Conservation (phyloP, 64 coral and sea anemone genomes). For the Pocillopora damicornis region DNA sequence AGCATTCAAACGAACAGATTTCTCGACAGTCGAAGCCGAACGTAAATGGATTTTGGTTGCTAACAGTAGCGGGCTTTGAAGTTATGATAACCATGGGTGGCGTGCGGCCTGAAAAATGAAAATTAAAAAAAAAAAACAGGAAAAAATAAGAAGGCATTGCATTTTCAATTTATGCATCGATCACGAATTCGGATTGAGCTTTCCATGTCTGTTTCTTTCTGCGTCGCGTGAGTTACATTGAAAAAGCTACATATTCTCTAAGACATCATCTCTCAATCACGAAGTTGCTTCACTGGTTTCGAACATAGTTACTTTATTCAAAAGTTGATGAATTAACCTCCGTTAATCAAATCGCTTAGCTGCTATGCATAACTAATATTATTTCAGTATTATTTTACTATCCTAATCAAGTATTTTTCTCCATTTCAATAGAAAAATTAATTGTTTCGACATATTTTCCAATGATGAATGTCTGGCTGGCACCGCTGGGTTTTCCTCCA, state of each 20-base stretch:
- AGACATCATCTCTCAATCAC: no score
- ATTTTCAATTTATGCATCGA: neutral
- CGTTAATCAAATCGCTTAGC: no score
- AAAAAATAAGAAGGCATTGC: neutral
- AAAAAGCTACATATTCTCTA: no score
- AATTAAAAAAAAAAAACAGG: neutral
- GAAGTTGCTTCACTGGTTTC: no score
- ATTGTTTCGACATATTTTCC: conserved; percentile 35
- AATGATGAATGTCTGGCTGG: no score
- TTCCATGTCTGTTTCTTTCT: neutral
- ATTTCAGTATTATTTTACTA: conserved; percentile 2
- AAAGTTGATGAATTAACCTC: no score
- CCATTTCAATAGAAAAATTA: neutral
- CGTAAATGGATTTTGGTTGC: conserved; percentile 40
- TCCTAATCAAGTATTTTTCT: neutral
- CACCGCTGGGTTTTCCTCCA: conserved; percentile 63
- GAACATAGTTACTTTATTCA: no score
- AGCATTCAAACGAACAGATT: conserved; percentile 48
- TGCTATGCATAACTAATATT: no score
- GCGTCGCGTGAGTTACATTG: no score
- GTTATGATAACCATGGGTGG: conserved; percentile 52
- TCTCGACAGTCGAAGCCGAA: conserved; percentile 48
- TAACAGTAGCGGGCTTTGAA: conserved; percentile 35
- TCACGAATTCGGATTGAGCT: neutral
- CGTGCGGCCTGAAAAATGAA: conserved; percentile 48